Percentiles rank a stretch among this genome's conserved stretches.
These are phyloP conservation scores for Colostygia pectinataria DNA, from an alignment of 2,888 invertebrate species.

Conservation along the genomic window DNA sequence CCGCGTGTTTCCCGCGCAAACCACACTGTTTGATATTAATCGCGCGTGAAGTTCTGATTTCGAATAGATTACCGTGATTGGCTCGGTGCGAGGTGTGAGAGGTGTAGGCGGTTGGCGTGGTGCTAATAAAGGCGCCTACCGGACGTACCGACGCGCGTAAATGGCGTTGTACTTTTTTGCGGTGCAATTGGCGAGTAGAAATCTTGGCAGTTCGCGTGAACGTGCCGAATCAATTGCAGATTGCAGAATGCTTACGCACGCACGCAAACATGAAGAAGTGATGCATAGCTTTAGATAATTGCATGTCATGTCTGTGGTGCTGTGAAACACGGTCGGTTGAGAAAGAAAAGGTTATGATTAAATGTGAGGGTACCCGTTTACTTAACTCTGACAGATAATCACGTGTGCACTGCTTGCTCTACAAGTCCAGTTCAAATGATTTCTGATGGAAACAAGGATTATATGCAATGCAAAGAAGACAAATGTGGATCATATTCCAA, in stretches of 20 bases:
- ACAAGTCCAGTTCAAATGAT: slow-evolving; percentile 6
- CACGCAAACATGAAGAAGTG: slow-evolving; percentile 46
- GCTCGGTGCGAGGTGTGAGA: slow-evolving; percentile 36
- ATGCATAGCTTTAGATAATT: slow-evolving; percentile 54
- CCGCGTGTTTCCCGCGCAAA: slow-evolving; percentile 49
- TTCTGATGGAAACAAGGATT: slow-evolving; percentile 12
- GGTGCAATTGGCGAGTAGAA: slow-evolving; percentile 49
- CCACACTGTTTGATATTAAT: slow-evolving; percentile 51
- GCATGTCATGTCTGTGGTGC: slow-evolving; percentile 42
- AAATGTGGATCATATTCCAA: slow-evolving; percentile 24
- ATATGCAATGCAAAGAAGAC: slow-evolving; percentile 15
- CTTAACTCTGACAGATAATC: slow-evolving; percentile 7
- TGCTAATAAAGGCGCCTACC: slow-evolving; percentile 50
- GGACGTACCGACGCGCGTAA: slow-evolving; percentile 51
- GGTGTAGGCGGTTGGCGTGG: slow-evolving; percentile 46
- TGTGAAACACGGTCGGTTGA: slow-evolving; percentile 21
- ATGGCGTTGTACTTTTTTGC: slow-evolving; percentile 56
- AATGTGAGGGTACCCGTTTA: slow-evolving; percentile 11
- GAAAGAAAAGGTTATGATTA: slow-evolving; percentile 20
- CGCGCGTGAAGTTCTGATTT: slow-evolving; percentile 67
- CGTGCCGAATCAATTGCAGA: slow-evolving; percentile 53
- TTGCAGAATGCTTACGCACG: slow-evolving; percentile 48
- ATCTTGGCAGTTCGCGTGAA: slow-evolving; percentile 50
- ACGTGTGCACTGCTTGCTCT: slow-evolving; percentile 1
- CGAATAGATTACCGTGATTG: slow-evolving; percentile 69